Base-by-base conservation (phyloP, 2,888 invertebrate species). In the Caenorhabditis uteleia region DNA sequence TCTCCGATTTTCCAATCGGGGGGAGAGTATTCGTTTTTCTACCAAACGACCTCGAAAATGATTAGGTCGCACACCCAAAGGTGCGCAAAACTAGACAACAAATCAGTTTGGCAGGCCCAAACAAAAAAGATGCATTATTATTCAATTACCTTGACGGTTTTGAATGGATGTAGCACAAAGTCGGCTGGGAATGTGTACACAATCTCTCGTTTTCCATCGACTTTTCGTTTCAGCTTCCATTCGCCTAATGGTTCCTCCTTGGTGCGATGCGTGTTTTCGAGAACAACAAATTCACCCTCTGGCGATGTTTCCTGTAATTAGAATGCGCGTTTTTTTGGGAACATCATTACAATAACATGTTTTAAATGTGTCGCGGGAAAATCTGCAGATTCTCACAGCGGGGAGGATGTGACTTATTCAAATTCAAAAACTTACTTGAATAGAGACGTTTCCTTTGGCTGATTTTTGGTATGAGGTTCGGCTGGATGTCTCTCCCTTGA, bases 401-500 rank as follows among this genome's bases (percentile, higher is more conserved):
- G 33, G 10, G 10, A 33, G 33, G 36, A 36, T 36, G 29, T 29
- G 29, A 29, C 6, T n/a, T n/a, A n/a, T n/a, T n/a, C n/a, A n/a
- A n/a, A n/a, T n/a, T n/a, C n/a, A n/a, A n/a, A 8, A 0, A 46
- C 51, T 2, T 18, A 64, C 62, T 58, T 77, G 74, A 55, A 86
- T 85, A 46, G 84, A 80, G 33, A 86, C 83, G 27, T 85, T 84
- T 39, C 86, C 86, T 71, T 86, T 86, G 42, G 86, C 85, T 18
- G 84, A 85, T 57, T 85, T 79, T 74, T 85, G 85, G 82, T 85
- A 87, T n/a, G 86, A 86, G 2, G 85, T 85, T 72, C 86, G 85
- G 62, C 85, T 85, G 12, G 85, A 85, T 62, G 85, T 85, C 73
- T 87, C 86, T 6, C 86, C 82, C 68, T 78, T 79, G 36, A 80